Percentiles rank a stretch among this genome's conserved stretches.
Conservation (phyloP, 2,113 vertebrate genomes). For the Alces alces region DNA sequence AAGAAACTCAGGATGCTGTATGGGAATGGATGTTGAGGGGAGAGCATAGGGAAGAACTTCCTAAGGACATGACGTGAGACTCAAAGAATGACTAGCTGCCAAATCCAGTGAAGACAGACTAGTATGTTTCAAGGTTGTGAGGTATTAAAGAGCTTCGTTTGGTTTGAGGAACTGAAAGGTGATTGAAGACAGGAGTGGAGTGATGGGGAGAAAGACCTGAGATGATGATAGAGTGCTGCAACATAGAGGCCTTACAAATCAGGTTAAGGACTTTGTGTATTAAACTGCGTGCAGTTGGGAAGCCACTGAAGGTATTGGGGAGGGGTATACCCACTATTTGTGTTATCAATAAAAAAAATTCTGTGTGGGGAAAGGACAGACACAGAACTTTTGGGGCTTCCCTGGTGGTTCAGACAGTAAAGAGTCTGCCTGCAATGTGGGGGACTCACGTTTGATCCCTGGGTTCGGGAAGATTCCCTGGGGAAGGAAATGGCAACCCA, state of each 20-base stretch:
- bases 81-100: background rate
- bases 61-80: background rate
- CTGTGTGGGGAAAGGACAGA: background rate
- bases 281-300: background rate
- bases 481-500: background rate
- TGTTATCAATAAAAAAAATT: background rate
- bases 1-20: background rate
- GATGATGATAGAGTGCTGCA: background rate
- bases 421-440: background rate
- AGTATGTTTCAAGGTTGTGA: background rate
- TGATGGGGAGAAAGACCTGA: background rate
- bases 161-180: background rate
- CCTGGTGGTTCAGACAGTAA: background rate
- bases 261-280: background rate
- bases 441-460: background rate
- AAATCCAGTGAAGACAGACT: background rate
- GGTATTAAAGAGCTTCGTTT: background rate
- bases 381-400: background rate
- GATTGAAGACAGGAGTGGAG: background rate
- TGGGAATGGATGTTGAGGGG: background rate
- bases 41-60: background rate
- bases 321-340: background rate
- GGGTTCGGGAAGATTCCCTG: background rate
- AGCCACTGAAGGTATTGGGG: background rate
- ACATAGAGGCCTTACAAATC: background rate